These are phyloP conservation scores for Embiotoca jacksoni DNA, from an alignment of 2,113 vertebrate species.

Conservation along the genomic window DNA sequence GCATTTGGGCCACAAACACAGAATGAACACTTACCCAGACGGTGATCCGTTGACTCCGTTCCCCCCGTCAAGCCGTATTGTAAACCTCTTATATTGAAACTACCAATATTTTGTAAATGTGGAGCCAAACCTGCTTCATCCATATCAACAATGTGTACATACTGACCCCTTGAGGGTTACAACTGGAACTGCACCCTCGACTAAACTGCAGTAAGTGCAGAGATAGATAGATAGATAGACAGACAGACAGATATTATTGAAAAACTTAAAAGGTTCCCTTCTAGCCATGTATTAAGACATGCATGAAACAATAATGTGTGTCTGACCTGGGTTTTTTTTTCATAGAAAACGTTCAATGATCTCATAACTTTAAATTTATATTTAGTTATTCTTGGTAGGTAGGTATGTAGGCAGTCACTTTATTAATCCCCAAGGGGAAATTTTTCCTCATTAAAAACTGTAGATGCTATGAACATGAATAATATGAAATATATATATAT, in stretches of 20 bases:
- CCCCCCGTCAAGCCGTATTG: constrained; percentile 46
- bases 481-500: no score
- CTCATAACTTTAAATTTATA: no score
- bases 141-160: constrained; percentile 30
- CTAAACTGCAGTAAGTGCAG: background rate
- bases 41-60: constrained; percentile 7
- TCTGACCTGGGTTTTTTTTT: no score
- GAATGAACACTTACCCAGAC: constrained; percentile 1
- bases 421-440: no score
- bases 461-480: no score
- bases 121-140: background rate
- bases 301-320: no score
- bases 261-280: no score
- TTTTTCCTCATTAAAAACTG: no score
- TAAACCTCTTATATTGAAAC: constrained; percentile 60
- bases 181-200: constrained; percentile 29
- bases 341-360: no score
- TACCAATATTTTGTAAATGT: constrained; percentile 41
- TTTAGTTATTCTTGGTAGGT: no score
- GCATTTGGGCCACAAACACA: constrained; percentile 12
- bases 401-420: no score
- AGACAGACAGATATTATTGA: background rate
- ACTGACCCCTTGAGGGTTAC: constrained; percentile 60
- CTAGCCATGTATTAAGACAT: no score
- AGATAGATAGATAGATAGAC: background rate